A percentile compares a stretch with the other conserved stretches of the same genome.
phyloP scores from a whole-genome alignment of 2,797 vertebrate genomes.

The Psittacula echo region DNA sequence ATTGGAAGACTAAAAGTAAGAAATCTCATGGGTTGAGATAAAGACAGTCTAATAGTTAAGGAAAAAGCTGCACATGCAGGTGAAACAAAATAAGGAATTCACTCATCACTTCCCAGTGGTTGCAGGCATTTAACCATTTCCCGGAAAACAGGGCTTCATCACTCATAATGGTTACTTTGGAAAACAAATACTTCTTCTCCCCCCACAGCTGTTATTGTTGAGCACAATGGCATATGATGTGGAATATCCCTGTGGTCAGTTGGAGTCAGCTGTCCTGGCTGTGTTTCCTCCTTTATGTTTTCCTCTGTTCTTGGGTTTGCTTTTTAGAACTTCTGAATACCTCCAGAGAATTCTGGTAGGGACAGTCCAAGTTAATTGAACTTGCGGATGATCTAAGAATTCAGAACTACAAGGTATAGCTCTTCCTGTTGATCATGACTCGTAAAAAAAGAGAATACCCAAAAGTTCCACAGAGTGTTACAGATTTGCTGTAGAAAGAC shows the following conservation, averaged over 20 bases:
- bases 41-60: background rate
- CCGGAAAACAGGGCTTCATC: background rate
- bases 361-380: background rate
- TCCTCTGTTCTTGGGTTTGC: background rate
- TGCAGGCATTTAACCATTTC: background rate
- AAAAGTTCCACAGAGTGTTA: background rate
- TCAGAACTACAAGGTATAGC: background rate
- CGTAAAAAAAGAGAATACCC: background rate
- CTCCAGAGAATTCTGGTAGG: background rate
- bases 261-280: background rate
- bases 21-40: background rate
- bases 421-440: background rate
- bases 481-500: background rate
- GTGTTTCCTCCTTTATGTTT: background rate
- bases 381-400: background rate
- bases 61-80: background rate
- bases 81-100: background rate
- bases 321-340: background rate
- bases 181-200: background rate
- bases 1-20: background rate
- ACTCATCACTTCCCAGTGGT: background rate
- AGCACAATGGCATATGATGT: rapidly evolving
- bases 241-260: background rate
- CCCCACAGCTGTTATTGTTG: background rate
- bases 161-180: background rate